Percentiles rank a stretch among this genome's conserved stretches.
Conservation (phyloP, 2,888 invertebrate species). For the Meta bourneti region DNA sequence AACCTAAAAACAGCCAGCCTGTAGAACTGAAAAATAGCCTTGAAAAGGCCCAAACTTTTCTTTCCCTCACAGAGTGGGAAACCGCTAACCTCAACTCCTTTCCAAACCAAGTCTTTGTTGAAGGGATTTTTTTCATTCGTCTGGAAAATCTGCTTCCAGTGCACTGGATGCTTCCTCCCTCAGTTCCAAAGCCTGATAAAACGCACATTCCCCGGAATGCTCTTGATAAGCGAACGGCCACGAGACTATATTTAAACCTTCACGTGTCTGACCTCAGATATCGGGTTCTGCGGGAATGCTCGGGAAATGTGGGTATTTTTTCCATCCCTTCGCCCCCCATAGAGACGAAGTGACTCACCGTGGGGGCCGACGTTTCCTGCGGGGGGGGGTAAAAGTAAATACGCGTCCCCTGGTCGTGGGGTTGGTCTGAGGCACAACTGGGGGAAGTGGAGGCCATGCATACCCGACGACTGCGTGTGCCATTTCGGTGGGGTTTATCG, state of each 20-base stretch:
- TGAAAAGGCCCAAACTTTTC: no score
- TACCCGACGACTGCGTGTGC: background rate
- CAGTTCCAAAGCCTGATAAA: no score
- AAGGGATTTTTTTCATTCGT: no score
- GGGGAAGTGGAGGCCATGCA: background rate
- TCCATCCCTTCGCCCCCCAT: background rate
- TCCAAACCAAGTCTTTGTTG: no score
- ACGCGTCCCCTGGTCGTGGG: background rate
- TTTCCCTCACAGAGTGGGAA: no score
- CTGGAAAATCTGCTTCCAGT: no score
- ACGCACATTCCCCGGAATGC: no score
- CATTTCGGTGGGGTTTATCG: slow-evolving; percentile 4
- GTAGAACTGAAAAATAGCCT: no score
- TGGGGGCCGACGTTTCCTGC: background rate
- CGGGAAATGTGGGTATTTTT: background rate
- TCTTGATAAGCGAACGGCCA: slow-evolving; percentile 8
- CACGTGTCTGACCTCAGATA: slow-evolving; percentile 33
- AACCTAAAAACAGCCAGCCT: no score
- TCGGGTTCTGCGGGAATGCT: slow-evolving; percentile 44
- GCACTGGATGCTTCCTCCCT: no score
- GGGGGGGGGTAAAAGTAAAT: slow-evolving; percentile 6
- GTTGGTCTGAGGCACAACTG: background rate
- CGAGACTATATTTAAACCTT: slow-evolving; percentile 17
- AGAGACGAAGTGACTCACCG: background rate
- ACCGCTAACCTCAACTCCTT: no score